These are phyloP conservation scores for Channa striata DNA, from an alignment of 2,797 vertebrate species.

Conservation along the genomic window DNA sequence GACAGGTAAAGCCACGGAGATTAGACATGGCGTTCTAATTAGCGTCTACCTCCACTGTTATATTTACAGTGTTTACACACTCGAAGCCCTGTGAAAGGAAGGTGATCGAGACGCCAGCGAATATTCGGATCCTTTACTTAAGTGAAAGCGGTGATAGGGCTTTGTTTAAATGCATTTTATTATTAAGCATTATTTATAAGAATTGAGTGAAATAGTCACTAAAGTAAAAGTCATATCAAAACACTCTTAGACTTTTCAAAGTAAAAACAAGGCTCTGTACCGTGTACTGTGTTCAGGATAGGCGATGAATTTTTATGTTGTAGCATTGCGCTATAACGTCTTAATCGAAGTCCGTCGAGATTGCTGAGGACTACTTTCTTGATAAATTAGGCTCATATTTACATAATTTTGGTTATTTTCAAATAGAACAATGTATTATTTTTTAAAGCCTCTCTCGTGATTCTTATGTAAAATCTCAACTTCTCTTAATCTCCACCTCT, in stretches of 20 bases:
- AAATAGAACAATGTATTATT: background rate
- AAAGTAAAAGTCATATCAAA: too few species aligned
- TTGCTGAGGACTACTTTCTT: background rate
- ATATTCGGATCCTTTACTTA: constrained; percentile 3
- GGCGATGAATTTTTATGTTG: too few species aligned
- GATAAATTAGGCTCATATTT: background rate
- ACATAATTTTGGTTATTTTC: background rate
- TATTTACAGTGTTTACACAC: constrained; percentile 63
- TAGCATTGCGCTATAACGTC: too few species aligned
- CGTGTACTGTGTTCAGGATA: too few species aligned
- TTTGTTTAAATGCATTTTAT: background rate
- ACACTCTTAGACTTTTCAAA: too few species aligned
- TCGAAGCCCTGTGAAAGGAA: constrained; percentile 41
- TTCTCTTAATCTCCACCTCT: too few species aligned
- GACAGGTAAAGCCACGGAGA: constrained; percentile 77
- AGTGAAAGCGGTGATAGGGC: constrained; percentile 2
- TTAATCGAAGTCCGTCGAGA: too few species aligned
- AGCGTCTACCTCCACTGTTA: constrained; percentile 55
- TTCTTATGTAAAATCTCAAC: background rate
- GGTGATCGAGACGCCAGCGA: constrained; percentile 44
- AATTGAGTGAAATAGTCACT: too few species aligned
- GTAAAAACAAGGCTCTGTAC: too few species aligned
- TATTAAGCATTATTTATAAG: too few species aligned
- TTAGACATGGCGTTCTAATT: constrained; percentile 76
- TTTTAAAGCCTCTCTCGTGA: background rate